phyloP scores from a whole-genome alignment of 1,140 invertebrate genomes.

The Rhagoletis pomonella region DNA sequence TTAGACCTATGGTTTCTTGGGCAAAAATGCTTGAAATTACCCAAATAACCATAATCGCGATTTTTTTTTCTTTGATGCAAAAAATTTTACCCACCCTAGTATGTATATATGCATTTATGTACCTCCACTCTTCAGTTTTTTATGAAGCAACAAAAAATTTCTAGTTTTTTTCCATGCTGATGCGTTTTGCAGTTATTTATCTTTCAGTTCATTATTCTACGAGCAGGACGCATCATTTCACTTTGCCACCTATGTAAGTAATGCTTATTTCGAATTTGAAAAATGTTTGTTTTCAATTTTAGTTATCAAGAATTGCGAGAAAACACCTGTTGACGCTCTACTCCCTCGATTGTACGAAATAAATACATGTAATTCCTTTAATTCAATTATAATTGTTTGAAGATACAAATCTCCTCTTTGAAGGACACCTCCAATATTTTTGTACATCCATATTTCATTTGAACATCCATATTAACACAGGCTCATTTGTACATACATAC shows the following conservation, averaged over 20 bases:
- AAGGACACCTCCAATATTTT: not conserved
- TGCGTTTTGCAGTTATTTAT: not conserved
- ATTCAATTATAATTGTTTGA: slow-evolving; percentile 39
- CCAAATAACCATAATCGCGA: too few species aligned
- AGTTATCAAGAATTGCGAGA: slow-evolving; percentile 46
- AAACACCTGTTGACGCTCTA: slow-evolving; percentile 50
- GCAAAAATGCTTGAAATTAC: too few species aligned
- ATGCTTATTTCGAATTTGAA: slow-evolving; percentile 34
- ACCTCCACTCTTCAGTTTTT: not conserved
- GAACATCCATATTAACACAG: not conserved
- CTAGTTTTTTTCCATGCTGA: not conserved
- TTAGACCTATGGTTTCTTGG: too few species aligned
- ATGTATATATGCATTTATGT: too few species aligned
- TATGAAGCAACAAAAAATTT: not conserved
- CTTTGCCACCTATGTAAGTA: not conserved
- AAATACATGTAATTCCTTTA: slow-evolving; percentile 3
- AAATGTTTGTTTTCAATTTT: slow-evolving; percentile 42
- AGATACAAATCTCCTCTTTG: slow-evolving; percentile 5
- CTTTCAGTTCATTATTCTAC: not conserved
- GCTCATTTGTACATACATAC: not conserved
- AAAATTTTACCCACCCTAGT: too few species aligned
- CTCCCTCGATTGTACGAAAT: not conserved
- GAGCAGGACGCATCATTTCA: not conserved
- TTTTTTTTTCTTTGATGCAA: too few species aligned
- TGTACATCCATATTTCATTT: not conserved